phyloP scores from a whole-genome alignment of 2,797 vertebrate species.

The Trichosurus vulpecula region DNA sequence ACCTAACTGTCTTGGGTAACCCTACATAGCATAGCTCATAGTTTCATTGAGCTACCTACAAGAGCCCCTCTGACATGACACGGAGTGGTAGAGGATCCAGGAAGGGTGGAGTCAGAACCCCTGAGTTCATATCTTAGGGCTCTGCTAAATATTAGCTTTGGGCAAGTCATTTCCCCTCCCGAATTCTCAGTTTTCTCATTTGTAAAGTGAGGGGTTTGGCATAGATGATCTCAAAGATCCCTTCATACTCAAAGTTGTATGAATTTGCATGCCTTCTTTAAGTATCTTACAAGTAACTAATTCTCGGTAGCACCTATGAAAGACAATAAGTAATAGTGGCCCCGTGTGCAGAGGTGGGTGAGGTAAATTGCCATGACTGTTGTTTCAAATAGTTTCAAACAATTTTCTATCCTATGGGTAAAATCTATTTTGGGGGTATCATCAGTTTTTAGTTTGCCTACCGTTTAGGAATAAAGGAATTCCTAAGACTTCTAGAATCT shows the following conservation, averaged over 20 bases:
- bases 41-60: neutral
- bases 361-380: neutral
- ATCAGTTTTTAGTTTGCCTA: neutral
- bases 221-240: neutral
- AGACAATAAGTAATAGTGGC: neutral
- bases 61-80: neutral
- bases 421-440: constrained; percentile 41
- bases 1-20: no score
- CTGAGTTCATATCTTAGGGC: neutral
- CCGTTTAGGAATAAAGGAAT: neutral
- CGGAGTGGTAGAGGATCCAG: neutral
- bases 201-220: neutral
- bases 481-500: constrained; percentile 32
- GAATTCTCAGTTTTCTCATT: neutral
- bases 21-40: neutral
- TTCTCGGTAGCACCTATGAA: constrained; percentile 11
- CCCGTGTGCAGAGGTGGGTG: constrained; percentile 7
- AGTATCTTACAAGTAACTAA: constrained; percentile 13
- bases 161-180: neutral
- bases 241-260: neutral
- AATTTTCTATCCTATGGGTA: constrained; percentile 29
- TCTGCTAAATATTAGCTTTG: neutral
- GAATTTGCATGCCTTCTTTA: neutral
- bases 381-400: constrained; percentile 49
- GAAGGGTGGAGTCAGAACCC: neutral